A percentile compares a stretch with the other conserved stretches of the same genome.
phyloP scores from a whole-genome alignment of 2,113 vertebrate genomes.

The Lophochroa leadbeateri region DNA sequence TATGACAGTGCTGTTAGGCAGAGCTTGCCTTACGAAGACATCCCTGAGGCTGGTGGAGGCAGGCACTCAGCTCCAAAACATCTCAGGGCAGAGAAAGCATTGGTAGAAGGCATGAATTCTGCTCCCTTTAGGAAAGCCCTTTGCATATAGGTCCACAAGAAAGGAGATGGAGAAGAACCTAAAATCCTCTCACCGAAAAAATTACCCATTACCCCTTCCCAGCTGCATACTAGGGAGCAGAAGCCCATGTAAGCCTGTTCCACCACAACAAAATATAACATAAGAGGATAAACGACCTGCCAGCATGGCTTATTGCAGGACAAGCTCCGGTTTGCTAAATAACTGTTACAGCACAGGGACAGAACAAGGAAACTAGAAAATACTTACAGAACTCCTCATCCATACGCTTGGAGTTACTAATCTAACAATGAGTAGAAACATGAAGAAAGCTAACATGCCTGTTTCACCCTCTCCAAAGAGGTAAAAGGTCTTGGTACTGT shows the following conservation, averaged over 20 bases:
- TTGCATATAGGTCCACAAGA: background rate
- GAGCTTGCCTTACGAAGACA: background rate
- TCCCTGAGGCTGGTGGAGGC: background rate
- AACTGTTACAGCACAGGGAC: background rate
- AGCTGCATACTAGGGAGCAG: background rate
- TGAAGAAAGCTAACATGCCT: background rate
- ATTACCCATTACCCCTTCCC: background rate
- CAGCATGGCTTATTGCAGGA: background rate
- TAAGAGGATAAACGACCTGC: background rate
- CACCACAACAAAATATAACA: background rate
- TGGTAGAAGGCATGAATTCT: background rate
- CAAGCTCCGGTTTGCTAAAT: background rate
- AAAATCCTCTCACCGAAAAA: background rate
- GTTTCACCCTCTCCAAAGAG: background rate
- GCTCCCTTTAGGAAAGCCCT: background rate
- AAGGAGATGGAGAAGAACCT: background rate
- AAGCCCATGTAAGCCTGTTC: background rate
- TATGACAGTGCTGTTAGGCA: background rate
- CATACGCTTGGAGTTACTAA: background rate
- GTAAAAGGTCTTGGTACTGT: background rate
- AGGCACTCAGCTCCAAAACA: background rate
- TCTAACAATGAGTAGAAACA: background rate
- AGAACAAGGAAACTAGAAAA: background rate
- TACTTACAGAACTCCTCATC: background rate
- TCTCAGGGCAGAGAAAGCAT: accelerated